Conservation (phyloP, 2,797 vertebrate species). For the Gymnothorax javanicus region DNA sequence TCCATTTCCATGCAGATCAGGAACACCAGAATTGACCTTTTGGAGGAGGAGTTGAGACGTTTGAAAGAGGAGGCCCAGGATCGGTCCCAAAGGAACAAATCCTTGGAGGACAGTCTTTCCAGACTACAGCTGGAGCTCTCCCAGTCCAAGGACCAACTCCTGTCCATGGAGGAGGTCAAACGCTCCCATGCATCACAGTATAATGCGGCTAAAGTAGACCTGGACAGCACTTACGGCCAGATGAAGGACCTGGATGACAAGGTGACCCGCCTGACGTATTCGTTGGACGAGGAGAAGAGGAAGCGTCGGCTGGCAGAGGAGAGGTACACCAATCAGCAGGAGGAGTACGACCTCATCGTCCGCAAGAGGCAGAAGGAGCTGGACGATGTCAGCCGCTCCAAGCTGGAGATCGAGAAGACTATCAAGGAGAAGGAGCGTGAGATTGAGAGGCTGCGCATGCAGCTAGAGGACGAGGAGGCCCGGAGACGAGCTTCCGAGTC, state of each 20-base stretch:
- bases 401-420: slow-evolving; percentile 87
- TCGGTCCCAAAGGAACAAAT: slow-evolving; percentile 80
- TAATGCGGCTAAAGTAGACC: slow-evolving; percentile 78
- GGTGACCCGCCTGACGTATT: slow-evolving; percentile 80
- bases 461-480: slow-evolving; percentile 81
- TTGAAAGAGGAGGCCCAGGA: slow-evolving; percentile 80
- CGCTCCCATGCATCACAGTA: slow-evolving; percentile 79
- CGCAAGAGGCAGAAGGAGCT: slow-evolving; percentile 86
- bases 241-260: slow-evolving; percentile 84
- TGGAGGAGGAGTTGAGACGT: slow-evolving; percentile 88
- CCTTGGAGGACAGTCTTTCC: slow-evolving; percentile 80
- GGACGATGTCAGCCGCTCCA: slow-evolving; percentile 86
- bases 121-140: slow-evolving; percentile 82
- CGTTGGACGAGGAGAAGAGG: slow-evolving; percentile 86
- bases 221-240: slow-evolving; percentile 81
- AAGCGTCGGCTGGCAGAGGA: slow-evolving; percentile 87
- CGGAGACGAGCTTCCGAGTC: slow-evolving; percentile 84
- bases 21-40: slow-evolving; percentile 88
- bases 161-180: slow-evolving; percentile 85
- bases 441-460: slow-evolving; percentile 83
- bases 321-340: slow-evolving; percentile 84
- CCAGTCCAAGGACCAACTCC: slow-evolving; percentile 77
- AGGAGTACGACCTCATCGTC: slow-evolving; percentile 84
- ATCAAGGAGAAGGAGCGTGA: slow-evolving; percentile 85
- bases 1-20: slow-evolving; percentile 79